These are phyloP conservation scores for Camponotus pennsylvanicus DNA, from an alignment of 1,140 invertebrate species.

Conservation along the genomic window DNA sequence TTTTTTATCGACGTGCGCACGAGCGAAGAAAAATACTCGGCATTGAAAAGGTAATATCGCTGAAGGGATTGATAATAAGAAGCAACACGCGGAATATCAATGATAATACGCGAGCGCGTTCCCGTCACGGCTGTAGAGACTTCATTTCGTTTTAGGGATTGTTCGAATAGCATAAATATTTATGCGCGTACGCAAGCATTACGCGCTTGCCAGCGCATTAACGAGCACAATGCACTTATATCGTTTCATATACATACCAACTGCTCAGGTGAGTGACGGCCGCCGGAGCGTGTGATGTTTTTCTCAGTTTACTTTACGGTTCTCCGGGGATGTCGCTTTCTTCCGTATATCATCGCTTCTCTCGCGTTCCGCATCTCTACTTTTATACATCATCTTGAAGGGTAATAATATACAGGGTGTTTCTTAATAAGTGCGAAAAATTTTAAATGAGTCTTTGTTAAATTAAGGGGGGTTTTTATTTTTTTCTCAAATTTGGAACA, in stretches of 20 bases:
- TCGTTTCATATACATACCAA: slow-evolving; percentile 58
- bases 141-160: slow-evolving; percentile 67
- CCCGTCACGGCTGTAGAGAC: slow-evolving; percentile 12
- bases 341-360: slow-evolving; percentile 74
- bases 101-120: slow-evolving; percentile 32
- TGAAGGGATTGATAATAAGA: slow-evolving; percentile 1
- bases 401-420: background rate
- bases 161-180: slow-evolving; percentile 69
- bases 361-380: slow-evolving; percentile 53
- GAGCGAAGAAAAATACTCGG: background rate
- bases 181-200: slow-evolving; percentile 64
- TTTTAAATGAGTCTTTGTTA: no score
- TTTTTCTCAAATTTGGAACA: no score
- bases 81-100: slow-evolving; percentile 31
- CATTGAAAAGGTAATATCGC: background rate
- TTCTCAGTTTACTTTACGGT: slow-evolving; percentile 74
- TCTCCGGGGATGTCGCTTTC: slow-evolving; percentile 75
- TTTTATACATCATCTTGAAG: slow-evolving; percentile 12
- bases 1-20: background rate
- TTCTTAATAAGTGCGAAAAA: no score
- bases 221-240: slow-evolving; percentile 65
- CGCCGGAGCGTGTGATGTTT: slow-evolving; percentile 68
- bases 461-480: no score
- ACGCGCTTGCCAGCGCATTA: slow-evolving; percentile 69
- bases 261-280: slow-evolving; percentile 69